Conservation (phyloP, 2,113 vertebrate species). For the Pteruthius melanotis region DNA sequence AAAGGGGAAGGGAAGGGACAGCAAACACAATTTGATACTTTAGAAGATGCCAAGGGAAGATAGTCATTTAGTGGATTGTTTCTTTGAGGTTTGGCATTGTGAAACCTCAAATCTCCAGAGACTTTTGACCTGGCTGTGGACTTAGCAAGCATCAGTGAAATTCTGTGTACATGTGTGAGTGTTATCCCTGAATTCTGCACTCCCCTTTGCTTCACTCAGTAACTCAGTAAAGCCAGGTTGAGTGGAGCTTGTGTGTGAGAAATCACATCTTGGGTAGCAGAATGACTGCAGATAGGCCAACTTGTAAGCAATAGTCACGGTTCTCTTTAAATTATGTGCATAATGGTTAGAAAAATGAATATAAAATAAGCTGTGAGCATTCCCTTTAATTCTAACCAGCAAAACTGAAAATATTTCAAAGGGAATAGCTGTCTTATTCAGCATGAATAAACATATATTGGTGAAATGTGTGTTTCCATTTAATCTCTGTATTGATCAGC, state of each 20-base stretch:
- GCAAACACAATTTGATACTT: neutral
- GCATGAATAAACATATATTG: neutral
- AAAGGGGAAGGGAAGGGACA: neutral
- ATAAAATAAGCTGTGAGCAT: neutral
- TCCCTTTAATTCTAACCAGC: neutral
- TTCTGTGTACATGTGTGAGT: accelerated
- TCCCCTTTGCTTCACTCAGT: neutral
- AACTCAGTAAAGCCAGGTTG: neutral
- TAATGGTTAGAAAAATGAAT: neutral
- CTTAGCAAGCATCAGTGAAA: neutral
- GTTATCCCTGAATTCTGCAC: neutral
- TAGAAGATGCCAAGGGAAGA: neutral
- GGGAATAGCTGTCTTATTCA: neutral
- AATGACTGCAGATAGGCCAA: neutral
- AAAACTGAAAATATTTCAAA: neutral
- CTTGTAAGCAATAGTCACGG: neutral
- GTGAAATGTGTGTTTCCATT: neutral
- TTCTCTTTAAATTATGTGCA: neutral
- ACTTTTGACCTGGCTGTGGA: neutral
- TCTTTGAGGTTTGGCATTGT: neutral
- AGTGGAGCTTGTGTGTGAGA: neutral
- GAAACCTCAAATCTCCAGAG: neutral
- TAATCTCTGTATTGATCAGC: conserved; percentile 17
- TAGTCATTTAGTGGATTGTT: neutral
- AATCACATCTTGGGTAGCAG: neutral